These are phyloP conservation scores for Oryctes rhinoceros DNA, from an alignment of 1,140 invertebrate species.

Conservation along the genomic window DNA sequence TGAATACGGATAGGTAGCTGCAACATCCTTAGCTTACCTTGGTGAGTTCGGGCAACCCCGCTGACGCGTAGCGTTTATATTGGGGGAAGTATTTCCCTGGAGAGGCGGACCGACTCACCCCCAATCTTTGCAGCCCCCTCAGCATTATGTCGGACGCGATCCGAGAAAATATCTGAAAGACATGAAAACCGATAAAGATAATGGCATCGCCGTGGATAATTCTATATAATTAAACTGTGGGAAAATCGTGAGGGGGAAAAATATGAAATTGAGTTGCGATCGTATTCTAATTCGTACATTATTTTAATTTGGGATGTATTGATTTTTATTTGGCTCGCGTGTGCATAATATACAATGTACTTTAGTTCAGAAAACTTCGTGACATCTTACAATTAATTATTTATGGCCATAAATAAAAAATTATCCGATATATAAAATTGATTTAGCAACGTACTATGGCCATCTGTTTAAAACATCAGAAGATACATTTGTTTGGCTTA, in stretches of 20 bases:
- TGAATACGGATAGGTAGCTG: neutral
- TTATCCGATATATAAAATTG: no score
- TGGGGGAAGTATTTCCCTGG: constrained; percentile 25
- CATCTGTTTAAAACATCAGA: no score
- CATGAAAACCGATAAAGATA: constrained; percentile 33
- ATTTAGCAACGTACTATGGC: no score
- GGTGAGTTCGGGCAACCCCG: constrained; percentile 26
- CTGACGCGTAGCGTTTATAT: neutral
- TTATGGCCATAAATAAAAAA: no score
- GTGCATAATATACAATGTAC: no score
- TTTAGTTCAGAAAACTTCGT: no score
- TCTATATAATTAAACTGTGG: constrained; percentile 29
- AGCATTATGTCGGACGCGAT: constrained; percentile 38
- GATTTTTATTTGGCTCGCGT: no score
- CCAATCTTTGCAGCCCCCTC: constrained; percentile 25
- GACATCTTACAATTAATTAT: no score
- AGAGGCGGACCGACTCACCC: constrained; percentile 26
- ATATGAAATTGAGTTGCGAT: neutral
- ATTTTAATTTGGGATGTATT: no score
- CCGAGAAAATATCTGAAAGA: constrained; percentile 33
- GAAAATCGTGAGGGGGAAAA: neutral
- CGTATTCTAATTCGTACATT: no score
- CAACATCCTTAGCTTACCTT: constrained; percentile 23
- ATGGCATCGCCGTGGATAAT: neutral
- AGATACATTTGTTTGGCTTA: no score